phyloP scores from a whole-genome alignment of 1,140 invertebrate species.

The Drosophila nigromelanica region DNA sequence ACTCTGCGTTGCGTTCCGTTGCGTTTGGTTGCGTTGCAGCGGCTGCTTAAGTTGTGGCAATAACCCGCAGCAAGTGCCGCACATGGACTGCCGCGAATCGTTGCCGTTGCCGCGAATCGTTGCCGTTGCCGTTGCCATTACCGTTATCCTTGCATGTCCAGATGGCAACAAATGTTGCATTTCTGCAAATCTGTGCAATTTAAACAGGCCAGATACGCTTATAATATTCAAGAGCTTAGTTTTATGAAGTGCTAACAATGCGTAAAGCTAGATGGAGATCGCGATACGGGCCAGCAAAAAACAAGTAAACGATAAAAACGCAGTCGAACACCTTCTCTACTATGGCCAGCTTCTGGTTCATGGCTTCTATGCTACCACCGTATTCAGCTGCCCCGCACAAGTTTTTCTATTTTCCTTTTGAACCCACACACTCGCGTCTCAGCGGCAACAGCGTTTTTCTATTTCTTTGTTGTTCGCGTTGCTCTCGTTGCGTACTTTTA shows the following conservation, averaged over 20 bases:
- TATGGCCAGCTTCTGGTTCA: conserved; percentile 1
- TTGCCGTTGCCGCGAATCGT: no score
- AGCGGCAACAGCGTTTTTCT: neutral
- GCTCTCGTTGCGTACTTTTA: conserved; percentile 22
- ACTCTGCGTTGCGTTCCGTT: no score
- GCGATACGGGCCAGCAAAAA: neutral
- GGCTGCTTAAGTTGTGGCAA: conserved; percentile 62
- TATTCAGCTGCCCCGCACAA: conserved; percentile 30
- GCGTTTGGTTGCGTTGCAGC: neutral
- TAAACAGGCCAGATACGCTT: conserved; percentile 53
- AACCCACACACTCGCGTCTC: conserved; percentile 9
- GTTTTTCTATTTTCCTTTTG: conserved; percentile 57
- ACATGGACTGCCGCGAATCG: neutral
- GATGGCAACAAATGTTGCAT: conserved; percentile 36
- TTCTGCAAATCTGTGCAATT: conserved; percentile 47
- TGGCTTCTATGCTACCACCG: neutral
- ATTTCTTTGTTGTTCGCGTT: conserved; percentile 13
- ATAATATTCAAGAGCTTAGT: conserved; percentile 79
- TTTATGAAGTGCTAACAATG: conserved; percentile 81
- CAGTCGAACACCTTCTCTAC: conserved; percentile 57
- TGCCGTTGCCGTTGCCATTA: neutral
- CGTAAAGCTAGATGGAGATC: conserved; percentile 56
- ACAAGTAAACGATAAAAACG: neutral
- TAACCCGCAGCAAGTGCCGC: conserved; percentile 59
- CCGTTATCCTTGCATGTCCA: conserved; percentile 31